Evolutionary conservation across 2,797 vertebrate species (phyloP).

Genomic region (Malurus leucopterus): DNA sequence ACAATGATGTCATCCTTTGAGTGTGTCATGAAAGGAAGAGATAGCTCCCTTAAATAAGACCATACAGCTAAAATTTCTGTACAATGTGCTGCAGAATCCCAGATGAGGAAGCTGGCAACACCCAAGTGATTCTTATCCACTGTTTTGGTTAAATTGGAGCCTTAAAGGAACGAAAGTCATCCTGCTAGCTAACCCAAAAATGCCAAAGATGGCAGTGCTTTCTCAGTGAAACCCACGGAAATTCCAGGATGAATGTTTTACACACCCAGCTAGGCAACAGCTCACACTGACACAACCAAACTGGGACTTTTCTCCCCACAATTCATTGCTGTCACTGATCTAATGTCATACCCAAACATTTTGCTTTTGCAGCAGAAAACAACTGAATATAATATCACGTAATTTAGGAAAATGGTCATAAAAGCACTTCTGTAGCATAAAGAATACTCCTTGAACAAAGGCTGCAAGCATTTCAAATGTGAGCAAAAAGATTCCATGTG

Average conservation of each 20-base stretch:
- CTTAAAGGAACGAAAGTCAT: not conserved
- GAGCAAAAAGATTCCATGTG: not conserved
- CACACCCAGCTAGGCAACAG: not conserved
- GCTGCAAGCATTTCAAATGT: not conserved
- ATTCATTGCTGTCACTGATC: not conserved
- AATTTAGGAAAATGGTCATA: not conserved
- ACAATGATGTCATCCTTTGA: not conserved
- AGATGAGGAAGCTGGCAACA: fast-evolving
- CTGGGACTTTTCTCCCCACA: not conserved
- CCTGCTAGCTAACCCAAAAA: not conserved
- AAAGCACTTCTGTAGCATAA: not conserved
- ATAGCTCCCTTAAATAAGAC: not conserved
- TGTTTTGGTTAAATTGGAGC: not conserved
- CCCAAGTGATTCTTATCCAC: not conserved
- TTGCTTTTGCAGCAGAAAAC: not conserved
- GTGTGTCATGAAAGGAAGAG: not conserved
- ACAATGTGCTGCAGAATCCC: not conserved
- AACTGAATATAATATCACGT: not conserved
- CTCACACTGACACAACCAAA: not conserved
- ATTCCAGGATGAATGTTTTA: not conserved
- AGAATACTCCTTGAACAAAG: not conserved
- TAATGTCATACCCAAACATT: not conserved
- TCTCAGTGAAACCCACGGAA: not conserved
- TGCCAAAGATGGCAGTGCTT: not conserved
- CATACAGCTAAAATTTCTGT: not conserved